Conservation (phyloP, 2,888 invertebrate species). For the Furcula furcula region DNA sequence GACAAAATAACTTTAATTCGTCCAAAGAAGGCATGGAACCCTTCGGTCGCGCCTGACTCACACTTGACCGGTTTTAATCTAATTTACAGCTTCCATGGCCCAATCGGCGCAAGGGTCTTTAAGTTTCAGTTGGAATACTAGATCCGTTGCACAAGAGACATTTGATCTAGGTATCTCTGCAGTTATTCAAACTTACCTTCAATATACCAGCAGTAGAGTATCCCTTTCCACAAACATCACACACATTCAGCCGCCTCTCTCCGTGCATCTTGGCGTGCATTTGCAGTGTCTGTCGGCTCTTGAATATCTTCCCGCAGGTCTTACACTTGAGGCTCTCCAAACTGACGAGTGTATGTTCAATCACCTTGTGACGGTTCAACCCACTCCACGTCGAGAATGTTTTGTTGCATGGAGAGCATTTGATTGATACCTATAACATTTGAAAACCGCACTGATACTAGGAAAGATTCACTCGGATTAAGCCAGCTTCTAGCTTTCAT, state of each 20-base stretch:
- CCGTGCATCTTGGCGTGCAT: conserved; percentile 56
- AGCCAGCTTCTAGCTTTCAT: no score
- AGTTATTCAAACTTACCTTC: conserved; percentile 3
- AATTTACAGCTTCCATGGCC: no score
- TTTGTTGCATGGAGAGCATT: conserved; percentile 59
- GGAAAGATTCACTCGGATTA: no score
- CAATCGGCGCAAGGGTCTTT: no score
- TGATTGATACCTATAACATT: conserved; percentile 47
- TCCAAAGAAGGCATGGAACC: no score
- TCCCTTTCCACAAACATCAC: conserved; percentile 68
- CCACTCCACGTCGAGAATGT: conserved; percentile 64
- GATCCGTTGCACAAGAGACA: no score
- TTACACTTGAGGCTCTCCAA: conserved; percentile 52
- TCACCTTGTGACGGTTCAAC: conserved; percentile 54
- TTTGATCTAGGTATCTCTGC: neutral
- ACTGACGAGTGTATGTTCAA: conserved; percentile 49
- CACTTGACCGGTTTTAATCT: no score
- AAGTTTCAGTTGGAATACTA: no score
- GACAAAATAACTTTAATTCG: no score
- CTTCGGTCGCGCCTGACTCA: no score
- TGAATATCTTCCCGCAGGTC: conserved; percentile 62
- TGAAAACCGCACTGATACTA: no score
- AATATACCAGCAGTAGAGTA: conserved; percentile 49
- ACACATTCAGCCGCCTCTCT: conserved; percentile 48
- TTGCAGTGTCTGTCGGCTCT: conserved; percentile 52